Conservation (phyloP, 2,797 vertebrate genomes). For the Hemitrygon akajei region DNA sequence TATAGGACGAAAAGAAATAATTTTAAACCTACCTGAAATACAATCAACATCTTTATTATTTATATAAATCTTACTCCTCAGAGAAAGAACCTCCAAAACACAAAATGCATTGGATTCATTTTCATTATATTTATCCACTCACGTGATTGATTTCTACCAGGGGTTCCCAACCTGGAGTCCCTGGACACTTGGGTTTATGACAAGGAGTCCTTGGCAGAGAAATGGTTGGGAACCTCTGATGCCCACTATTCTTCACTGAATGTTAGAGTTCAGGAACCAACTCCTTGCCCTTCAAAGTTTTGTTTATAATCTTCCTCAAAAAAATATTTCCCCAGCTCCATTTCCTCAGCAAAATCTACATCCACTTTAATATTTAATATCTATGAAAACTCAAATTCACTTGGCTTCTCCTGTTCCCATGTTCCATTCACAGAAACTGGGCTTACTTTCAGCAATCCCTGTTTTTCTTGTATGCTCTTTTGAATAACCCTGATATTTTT, state of each 20-base stretch:
- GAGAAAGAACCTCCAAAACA: not conserved
- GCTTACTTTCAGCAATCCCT: not conserved
- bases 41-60: not conserved
- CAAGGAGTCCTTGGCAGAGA: no score
- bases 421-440: not conserved
- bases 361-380: not conserved
- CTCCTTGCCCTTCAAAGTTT: not conserved
- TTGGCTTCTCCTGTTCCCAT: not conserved
- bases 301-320: not conserved
- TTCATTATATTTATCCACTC: not conserved
- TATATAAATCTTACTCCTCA: not conserved
- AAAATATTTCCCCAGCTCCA: not conserved
- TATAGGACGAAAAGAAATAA: not conserved
- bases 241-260: no score
- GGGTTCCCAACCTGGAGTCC: no score
- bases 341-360: not conserved
- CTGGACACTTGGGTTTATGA: no score
- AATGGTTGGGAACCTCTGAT: no score
- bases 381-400: not conserved
- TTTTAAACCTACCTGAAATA: not conserved
- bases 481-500: not conserved
- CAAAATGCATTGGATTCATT: not conserved
- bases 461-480: not conserved
- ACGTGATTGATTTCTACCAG: not conserved
- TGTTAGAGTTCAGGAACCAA: not conserved